Base-by-base conservation (phyloP, 1,140 invertebrate genomes). In the Tetraneura akinire region DNA sequence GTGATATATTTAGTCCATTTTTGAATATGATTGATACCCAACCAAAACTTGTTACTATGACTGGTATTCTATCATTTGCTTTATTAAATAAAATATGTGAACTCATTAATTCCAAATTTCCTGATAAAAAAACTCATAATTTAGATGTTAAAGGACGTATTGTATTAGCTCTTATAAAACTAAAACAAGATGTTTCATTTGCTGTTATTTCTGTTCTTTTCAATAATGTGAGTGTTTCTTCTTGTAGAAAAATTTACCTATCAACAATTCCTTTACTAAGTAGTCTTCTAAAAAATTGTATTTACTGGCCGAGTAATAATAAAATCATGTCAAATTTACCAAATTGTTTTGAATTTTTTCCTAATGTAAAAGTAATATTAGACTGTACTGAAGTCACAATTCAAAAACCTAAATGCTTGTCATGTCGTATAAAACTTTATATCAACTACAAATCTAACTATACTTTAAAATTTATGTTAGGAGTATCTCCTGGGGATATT, bases 61-160 rank as follows among this genome's bases (percentile, higher is more conserved):
- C 55, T 29, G 23, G 55, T 60, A 60, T 60, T 60, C 55, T 23
- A 60, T 26, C 13, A 60, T 29, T 60, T 60, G 13, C 10, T 10
- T 14, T 60, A 2, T 60, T 55, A n/a, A 55, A 23, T 55, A 55
- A 60, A 60, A 60, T 60, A 60, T 60, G 55, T 29, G 23, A 60
- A 29, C 23, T 60, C 4, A 26, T 60, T 29, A 26, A 21, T 3
- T 14, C 55, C 11, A 60, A 26, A 26, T 60, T 26, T 60, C 55
- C 55, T 60, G 23, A 60, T 60, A 60, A 26, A 60, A 26, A 11
- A 60, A 29, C 26, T 18, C 23, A 60, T 60, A 29, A 60, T 2
- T 2, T 60, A 60, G 26, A 60, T 8, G 26, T 60, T 29, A 60
- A 60, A 60, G 26, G 5, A 14, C 26, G 26, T 60, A 60, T 60